These are phyloP conservation scores for Microchrysa polita DNA, from an alignment of 2,888 invertebrate species.

Conservation along the genomic window DNA sequence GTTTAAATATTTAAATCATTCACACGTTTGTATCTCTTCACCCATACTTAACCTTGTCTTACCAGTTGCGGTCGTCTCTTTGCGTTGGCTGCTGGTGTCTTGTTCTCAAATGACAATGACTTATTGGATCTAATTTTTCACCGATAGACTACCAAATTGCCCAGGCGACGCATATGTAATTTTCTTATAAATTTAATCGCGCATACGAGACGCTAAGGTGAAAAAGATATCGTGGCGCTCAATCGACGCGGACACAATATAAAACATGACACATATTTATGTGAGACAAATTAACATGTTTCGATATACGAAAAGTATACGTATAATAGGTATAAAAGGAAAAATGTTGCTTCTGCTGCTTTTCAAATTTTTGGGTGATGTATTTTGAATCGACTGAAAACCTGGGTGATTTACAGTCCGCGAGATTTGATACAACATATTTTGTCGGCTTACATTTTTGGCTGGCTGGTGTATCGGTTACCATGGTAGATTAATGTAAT, in stretches of 20 bases:
- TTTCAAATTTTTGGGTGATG: constrained; percentile 24
- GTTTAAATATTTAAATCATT: neutral
- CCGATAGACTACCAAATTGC: constrained; percentile 19
- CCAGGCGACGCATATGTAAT: constrained; percentile 32
- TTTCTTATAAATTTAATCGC: constrained; percentile 26
- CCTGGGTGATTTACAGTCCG: constrained; percentile 14
- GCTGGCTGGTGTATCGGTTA: too few species aligned
- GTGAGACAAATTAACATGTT: constrained; percentile 30
- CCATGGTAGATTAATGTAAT: too few species aligned
- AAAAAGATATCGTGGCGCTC: neutral
- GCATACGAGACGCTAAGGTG: neutral
- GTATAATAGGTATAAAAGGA: too few species aligned
- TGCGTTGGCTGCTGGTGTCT: too few species aligned
- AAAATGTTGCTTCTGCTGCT: constrained; percentile 23
- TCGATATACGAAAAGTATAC: neutral
- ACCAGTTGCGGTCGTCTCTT: too few species aligned
- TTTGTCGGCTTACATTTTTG: neutral
- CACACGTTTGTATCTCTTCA: neutral
- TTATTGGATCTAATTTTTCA: constrained; percentile 30
- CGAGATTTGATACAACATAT: constrained; percentile 13
- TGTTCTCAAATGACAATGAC: constrained; percentile 18
- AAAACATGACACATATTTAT: neutral
- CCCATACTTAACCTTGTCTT: constrained; percentile 11
- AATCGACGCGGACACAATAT: neutral
- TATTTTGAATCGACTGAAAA: neutral